Base-by-base conservation (phyloP, 2,888 invertebrate species). In the Eilema griseolum region DNA sequence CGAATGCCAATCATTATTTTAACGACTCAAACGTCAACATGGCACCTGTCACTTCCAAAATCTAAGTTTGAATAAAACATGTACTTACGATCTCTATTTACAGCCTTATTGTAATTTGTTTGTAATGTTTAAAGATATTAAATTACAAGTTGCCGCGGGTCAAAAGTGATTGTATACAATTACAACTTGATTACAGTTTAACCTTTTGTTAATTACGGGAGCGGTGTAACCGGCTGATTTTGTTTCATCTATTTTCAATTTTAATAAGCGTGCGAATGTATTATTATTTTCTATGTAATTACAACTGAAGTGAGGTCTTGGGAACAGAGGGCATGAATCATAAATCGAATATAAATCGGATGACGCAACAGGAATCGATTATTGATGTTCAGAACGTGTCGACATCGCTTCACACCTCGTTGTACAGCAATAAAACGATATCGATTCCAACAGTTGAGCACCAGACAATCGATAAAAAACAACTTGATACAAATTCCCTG, bases 141-240 rank as follows among this genome's bases (percentile, higher is more conserved):
- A 91, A 88, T 88, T 85, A 88, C 86, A 75, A 81, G 74, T 67
- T 74, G 81, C 87, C 90, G 73, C 88, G 80, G 89, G 89, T 86
- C 83, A 87, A 80, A 85, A 83, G 85, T 84, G 83, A 89, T 89
- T 86, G 85, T 84, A 85, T 84, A 87, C 88, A 87, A 91, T 91
- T 89, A 92, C 86, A 87, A 86, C 89, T 92, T 89, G 89, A 92
- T 90, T 92, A 87, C 86, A 87, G 83, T 87, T 88, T 89, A 90
- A 90, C 88, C 87, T 89, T 86, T 85, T 73, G 86, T 90, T 90
- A 91, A 92, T 92, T 89, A 90, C 87, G 78, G 80, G 81, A 81
- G 78, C 76, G 77, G 73, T 83, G 78, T 76, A 81, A 78, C 67
- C 74, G 78, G 78, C 77, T 71, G 75, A 81, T 79, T 81, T 84